phyloP scores from a whole-genome alignment of 2,888 invertebrate genomes.

The Leucozona laternaria region DNA sequence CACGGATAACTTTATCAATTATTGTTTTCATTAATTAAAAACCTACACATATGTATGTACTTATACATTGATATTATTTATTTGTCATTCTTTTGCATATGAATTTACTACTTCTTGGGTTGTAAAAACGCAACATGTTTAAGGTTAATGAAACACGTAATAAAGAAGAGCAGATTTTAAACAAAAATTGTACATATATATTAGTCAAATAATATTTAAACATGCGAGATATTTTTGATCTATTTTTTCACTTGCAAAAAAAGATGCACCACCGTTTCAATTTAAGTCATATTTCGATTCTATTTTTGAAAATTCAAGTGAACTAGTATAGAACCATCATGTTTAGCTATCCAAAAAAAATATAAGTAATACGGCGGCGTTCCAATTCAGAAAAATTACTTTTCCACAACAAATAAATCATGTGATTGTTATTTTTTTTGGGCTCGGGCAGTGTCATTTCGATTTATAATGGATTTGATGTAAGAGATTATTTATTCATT shows the following conservation, averaged over 20 bases:
- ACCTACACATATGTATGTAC: too few species aligned
- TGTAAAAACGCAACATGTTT: conserved; percentile 61
- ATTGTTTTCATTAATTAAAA: background rate
- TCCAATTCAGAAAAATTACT: too few species aligned
- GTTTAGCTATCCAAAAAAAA: background rate
- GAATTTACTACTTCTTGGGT: conserved; percentile 56
- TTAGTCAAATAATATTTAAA: conserved; percentile 30
- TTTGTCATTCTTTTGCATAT: conserved; percentile 2
- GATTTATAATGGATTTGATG: background rate
- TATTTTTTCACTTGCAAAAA: conserved; percentile 25
- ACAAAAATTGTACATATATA: conserved; percentile 55
- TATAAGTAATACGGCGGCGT: too few species aligned
- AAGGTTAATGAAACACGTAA: conserved; percentile 47
- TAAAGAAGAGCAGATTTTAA: conserved; percentile 4
- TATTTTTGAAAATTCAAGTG: background rate
- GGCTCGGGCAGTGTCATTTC: background rate
- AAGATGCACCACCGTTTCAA: conserved; percentile 26
- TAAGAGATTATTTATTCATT: background rate
- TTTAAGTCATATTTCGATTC: background rate
- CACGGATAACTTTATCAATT: background rate
- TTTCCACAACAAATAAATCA: background rate
- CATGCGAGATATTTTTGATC: conserved; percentile 7
- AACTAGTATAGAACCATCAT: background rate
- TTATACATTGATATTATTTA: background rate
- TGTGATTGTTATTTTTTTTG: background rate